Evolutionary conservation across 2,888 invertebrate genomes (phyloP).

Genomic region (Lasioglossum villosulum): DNA sequence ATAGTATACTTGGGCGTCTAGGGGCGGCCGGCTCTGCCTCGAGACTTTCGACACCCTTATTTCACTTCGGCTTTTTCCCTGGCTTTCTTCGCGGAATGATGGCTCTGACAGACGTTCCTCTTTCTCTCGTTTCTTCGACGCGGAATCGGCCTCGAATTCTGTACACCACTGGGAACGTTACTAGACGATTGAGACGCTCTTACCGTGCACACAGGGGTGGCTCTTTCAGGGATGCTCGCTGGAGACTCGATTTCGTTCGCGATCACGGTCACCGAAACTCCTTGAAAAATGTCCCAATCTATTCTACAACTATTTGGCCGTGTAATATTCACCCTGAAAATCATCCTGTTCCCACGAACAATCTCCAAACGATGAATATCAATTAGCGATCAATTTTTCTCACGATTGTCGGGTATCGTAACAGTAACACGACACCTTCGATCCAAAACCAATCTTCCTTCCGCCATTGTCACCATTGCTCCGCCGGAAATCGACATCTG

Average conservation of each 20-base stretch:
- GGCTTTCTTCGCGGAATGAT: constrained; percentile 68
- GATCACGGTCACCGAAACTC: constrained; percentile 5
- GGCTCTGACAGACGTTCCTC: constrained; percentile 73
- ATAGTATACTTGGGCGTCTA: constrained; percentile 8
- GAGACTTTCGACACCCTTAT: constrained; percentile 78
- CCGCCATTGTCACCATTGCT: constrained; percentile 14
- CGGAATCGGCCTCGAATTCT: constrained; percentile 45
- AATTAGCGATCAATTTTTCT: constrained; percentile 36
- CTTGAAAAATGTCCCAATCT: neutral
- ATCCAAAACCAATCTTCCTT: constrained; percentile 27
- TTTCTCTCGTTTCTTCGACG: constrained; percentile 23
- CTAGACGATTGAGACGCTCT: constrained; percentile 28
- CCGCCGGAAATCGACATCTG: constrained; percentile 48
- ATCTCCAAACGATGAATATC: constrained; percentile 35
- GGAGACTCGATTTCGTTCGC: neutral
- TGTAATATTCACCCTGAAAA: neutral
- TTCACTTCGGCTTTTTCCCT: constrained; percentile 70
- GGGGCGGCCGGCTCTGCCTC: constrained; percentile 48
- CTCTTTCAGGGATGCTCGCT: neutral
- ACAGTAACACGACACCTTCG: constrained; percentile 51
- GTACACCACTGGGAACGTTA: constrained; percentile 37
- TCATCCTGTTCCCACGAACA: neutral
- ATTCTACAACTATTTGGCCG: neutral
- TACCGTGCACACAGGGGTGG: neutral
- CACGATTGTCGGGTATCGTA: constrained; percentile 35